These are phyloP conservation scores for Timandra comae DNA, from an alignment of 2,888 invertebrate species.

Conservation along the genomic window DNA sequence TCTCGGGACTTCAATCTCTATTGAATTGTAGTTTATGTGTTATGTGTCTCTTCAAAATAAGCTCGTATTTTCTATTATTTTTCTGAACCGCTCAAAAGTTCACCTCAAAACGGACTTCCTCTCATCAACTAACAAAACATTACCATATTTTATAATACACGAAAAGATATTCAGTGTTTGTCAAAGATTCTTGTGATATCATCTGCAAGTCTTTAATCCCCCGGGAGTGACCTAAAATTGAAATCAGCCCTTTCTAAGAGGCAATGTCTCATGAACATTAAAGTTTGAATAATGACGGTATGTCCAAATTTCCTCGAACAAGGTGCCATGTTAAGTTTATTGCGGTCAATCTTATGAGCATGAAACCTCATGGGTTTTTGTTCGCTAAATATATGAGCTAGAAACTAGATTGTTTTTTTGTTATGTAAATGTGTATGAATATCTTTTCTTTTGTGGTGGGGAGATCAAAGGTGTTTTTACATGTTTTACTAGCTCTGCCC, in stretches of 20 bases:
- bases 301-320: conserved; percentile 32
- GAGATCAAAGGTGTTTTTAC: no score
- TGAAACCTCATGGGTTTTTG: conserved; percentile 14
- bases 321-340: conserved; percentile 24
- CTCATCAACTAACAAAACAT: no score
- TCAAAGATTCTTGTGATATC: conserved; percentile 40
- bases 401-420: conserved; percentile 14
- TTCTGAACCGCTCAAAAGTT: no score
- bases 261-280: conserved; percentile 44
- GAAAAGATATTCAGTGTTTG: conserved; percentile 44
- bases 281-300: conserved; percentile 43
- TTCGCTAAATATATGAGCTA: conserved; percentile 13
- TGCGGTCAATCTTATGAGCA: conserved; percentile 29
- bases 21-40: no score
- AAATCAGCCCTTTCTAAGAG: conserved; percentile 45
- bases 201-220: conserved; percentile 38
- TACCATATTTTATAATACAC: no score
- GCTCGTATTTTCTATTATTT: no score
- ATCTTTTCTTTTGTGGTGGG: not conserved
- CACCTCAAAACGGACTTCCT: no score
- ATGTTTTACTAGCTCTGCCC: no score
- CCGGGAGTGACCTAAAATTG: conserved; percentile 50
- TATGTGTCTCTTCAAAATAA: no score
- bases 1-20: no score
- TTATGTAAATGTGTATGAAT: conserved; percentile 8